These are phyloP conservation scores for Brachyalestes nurse DNA, from an alignment of 2,797 vertebrate genomes.

Conservation along the genomic window DNA sequence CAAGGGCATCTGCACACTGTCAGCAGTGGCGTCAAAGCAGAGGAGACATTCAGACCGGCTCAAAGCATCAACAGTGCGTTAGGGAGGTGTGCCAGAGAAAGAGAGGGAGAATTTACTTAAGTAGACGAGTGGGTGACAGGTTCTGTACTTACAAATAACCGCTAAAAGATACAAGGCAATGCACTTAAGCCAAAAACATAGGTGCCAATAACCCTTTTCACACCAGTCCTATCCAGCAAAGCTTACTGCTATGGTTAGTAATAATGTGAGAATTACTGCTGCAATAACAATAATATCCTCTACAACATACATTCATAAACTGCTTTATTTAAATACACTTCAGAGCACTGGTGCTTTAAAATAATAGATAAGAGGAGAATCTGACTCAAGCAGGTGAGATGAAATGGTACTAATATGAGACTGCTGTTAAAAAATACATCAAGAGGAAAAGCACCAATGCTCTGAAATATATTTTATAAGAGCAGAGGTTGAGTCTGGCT, in stretches of 20 bases:
- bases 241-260: background rate
- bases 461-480: no score
- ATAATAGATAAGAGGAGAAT: background rate
- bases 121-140: background rate
- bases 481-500: no score
- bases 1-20: slow-evolving; percentile 31
- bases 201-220: background rate
- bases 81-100: background rate
- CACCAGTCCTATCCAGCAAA: background rate
- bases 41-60: slow-evolving; percentile 21
- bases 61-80: background rate
- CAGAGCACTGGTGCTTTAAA: background rate
- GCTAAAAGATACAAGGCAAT: background rate
- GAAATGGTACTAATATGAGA: background rate
- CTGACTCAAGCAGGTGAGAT: background rate
- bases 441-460: background rate
- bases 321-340: no score
- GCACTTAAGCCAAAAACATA: background rate
- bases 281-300: background rate
- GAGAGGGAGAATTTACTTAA: background rate
- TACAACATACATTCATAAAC: background rate
- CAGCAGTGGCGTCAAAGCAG: slow-evolving; percentile 14
- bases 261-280: slow-evolving; percentile 2
- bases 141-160: background rate
- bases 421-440: background rate